Evolutionary conservation across 2,888 invertebrate genomes (phyloP), one percentile per base, ranked within the genome.

Genomic region (Epistrophella euchroma): DNA sequence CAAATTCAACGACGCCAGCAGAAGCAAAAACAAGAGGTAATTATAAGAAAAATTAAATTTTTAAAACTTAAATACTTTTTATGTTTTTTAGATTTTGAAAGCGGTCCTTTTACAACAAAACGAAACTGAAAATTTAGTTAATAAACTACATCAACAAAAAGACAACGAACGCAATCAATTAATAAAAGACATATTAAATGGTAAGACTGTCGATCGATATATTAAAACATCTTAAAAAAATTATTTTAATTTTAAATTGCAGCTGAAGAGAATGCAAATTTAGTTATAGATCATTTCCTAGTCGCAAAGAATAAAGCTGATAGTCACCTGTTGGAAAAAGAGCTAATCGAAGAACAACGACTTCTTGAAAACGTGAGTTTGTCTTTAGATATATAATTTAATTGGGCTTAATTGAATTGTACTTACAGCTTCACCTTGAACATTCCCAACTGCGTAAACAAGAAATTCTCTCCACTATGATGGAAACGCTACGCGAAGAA

Each of bases 391-490:
- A 45, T 47, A 62, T 17, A 35, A n/a, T 47, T 15, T 32, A 22
- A 90, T 94, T 94, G 89, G 3, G 4, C 11, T n/a, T n/a, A 19
- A 9, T n/a, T 64, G 22, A 11, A 3, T 43, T 6, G 55, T 32
- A 19, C 13, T 79, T 76, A 19, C 74, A 89, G 83, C 71, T 91
- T 80, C 92, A 93, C 80, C 90, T 92, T 17, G 91, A 93, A 87
- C 93, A 93, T 88, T 91, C 91, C 80, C 91, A 93, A 89, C 91
- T 96, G 40, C 94, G 94, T 88, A 95, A 95, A 91, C 93, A 94
- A 89, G 96, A 96, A 91, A 94, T 96, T 72, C 92, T 96, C 60
- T 94, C 93, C 89, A 95, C 95, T 60, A 96, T 96, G 96, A 94
- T 96, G 90, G 93, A 94, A 89, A 92, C 96, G 47, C 92, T 96